phyloP scores from a whole-genome alignment of 2,888 invertebrate genomes.

The Athrips mouffetella region DNA sequence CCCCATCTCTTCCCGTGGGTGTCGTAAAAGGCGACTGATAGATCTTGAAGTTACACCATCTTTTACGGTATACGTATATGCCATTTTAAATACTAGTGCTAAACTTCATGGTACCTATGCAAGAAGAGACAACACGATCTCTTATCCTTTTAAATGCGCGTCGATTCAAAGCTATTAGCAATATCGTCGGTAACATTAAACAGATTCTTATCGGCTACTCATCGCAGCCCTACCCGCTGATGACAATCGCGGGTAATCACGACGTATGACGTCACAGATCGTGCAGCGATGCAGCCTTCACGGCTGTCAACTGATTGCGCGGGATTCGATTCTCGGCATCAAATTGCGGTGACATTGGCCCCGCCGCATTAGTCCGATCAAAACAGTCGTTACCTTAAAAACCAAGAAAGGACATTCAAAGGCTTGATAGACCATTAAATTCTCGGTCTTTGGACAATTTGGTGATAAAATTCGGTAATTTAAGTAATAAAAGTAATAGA shows the following conservation, averaged over 20 bases:
- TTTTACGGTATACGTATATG: no score
- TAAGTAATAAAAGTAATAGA: conserved; percentile 3
- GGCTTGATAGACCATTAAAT: conserved; percentile 1
- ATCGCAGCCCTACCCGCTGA: conserved; percentile 50
- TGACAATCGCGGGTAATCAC: conserved; percentile 61
- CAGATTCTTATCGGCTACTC: conserved; percentile 15
- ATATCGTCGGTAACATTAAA: not conserved
- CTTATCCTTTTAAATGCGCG: no score
- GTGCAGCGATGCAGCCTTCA: conserved; percentile 64
- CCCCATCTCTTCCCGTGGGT: no score
- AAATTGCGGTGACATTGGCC: conserved; percentile 41
- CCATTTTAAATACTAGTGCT: no score
- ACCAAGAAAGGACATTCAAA: not conserved
- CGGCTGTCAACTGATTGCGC: conserved; percentile 52
- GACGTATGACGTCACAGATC: conserved; percentile 57
- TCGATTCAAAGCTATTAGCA: no score
- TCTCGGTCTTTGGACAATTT: conserved; percentile 4
- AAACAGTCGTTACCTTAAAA: conserved; percentile 7
- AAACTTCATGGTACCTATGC: no score
- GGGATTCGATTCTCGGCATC: conserved; percentile 36
- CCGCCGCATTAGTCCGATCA: conserved; percentile 1
- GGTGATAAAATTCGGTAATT: conserved; percentile 5
- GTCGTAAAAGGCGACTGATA: no score
- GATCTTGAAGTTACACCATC: no score
- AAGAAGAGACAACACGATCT: no score